Conservation (phyloP, 92 coral and sea anemone species). For the Scolanthus callimorphus region DNA sequence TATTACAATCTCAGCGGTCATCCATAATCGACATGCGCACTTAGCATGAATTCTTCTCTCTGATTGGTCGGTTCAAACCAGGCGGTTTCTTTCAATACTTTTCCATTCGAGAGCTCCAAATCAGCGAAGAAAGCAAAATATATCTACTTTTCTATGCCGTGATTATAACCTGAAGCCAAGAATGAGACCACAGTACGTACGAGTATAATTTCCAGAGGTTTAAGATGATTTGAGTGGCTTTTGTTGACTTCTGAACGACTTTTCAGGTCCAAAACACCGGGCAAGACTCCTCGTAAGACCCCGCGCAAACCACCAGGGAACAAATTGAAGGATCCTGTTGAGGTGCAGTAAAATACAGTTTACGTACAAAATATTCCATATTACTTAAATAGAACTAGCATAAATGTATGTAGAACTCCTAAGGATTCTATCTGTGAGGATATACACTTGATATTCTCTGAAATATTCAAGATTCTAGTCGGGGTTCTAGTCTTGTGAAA, state of each 20-base stretch:
- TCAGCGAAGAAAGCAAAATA: slow-evolving; percentile 14
- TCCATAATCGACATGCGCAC: no score
- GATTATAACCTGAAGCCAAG: background rate
- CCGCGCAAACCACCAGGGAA: slow-evolving; percentile 69
- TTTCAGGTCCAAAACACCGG: slow-evolving; percentile 86
- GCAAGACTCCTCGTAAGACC: slow-evolving; percentile 86
- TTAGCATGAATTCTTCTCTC: background rate
- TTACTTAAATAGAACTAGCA: no score
- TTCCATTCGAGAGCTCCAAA: slow-evolving; percentile 28
- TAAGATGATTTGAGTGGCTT: background rate
- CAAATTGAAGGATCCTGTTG: slow-evolving; percentile 95
- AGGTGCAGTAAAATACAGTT: no score
- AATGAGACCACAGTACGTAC: slow-evolving; percentile 75
- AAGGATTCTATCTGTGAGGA: no score
- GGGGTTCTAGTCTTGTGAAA: no score
- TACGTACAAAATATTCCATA: no score
- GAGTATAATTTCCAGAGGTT: background rate
- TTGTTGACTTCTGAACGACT: background rate
- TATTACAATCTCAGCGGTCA: no score
- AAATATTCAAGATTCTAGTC: no score
- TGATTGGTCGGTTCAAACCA: slow-evolving; percentile 86
- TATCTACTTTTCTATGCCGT: slow-evolving; percentile 17
- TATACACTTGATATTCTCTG: no score
- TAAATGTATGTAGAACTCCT: no score
- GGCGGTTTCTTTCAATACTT: slow-evolving; percentile 93